A percentile compares a stretch with the other conserved stretches of the same genome.
Evolutionary conservation across 2,113 vertebrate species (phyloP).

Genomic region (Mandrillus leucophaeus): DNA sequence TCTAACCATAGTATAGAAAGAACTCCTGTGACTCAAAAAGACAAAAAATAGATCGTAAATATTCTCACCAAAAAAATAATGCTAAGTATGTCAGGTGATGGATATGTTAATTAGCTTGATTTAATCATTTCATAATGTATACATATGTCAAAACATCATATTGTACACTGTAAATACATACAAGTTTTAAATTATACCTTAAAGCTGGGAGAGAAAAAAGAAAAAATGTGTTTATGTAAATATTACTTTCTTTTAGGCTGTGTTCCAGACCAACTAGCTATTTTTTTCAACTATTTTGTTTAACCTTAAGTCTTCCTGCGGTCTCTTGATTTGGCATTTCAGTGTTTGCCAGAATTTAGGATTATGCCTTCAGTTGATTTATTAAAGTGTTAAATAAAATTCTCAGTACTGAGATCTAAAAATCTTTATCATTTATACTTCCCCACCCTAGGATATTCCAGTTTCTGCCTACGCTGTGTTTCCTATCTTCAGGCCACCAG

Average conservation of each 20-base stretch:
- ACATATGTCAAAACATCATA: not conserved
- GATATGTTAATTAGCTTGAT: not conserved
- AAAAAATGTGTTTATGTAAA: not conserved
- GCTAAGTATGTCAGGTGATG: not conserved
- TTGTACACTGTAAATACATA: not conserved
- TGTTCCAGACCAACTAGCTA: not conserved
- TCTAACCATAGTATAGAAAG: not conserved
- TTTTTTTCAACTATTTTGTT: not conserved
- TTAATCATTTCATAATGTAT: not conserved
- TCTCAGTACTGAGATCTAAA: not conserved
- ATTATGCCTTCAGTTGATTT: not conserved
- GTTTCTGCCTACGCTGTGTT: not conserved
- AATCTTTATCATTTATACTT: not conserved
- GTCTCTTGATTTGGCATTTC: slow-evolving; percentile 23
- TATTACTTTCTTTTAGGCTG: not conserved
- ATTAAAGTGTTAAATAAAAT: slow-evolving; percentile 39
- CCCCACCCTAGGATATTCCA: not conserved
- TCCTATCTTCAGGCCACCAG: not conserved
- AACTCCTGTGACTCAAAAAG: not conserved
- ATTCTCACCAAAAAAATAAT: not conserved
- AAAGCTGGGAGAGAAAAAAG: not conserved
- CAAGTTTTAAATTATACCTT: not conserved
- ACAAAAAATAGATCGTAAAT: not conserved
- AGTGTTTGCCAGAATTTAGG: not conserved
- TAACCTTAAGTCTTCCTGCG: not conserved